Evolutionary conservation across 2,888 invertebrate genomes (phyloP).

Genomic region (Melangyna quadrimaculata): DNA sequence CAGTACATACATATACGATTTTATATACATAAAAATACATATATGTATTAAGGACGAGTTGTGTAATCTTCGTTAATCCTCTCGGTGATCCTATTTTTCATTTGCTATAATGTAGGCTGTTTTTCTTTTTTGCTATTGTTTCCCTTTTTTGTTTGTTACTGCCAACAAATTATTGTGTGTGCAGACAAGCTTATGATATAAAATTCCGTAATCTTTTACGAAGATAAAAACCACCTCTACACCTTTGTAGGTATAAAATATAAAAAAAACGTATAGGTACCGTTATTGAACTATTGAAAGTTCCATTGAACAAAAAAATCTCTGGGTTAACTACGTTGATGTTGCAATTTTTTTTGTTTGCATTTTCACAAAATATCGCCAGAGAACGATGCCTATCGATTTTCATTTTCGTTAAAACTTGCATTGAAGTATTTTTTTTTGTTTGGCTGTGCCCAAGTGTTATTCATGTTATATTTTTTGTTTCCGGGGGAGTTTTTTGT

Average conservation of each 20-base stretch:
- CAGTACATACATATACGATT: not conserved
- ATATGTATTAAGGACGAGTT: not conserved
- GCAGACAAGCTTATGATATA: slow-evolving; percentile 44
- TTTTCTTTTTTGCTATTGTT: not conserved
- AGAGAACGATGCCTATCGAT: slow-evolving; percentile 55
- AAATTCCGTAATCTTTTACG: slow-evolving; percentile 53
- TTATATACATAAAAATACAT: too few relatives aligned
- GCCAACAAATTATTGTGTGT: slow-evolving; percentile 44
- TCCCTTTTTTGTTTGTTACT: not conserved
- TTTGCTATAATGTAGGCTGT: not conserved
- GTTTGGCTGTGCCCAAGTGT: not conserved
- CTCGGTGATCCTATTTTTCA: slow-evolving; percentile 1
- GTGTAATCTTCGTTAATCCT: slow-evolving; percentile 7
- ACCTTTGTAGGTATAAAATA: slow-evolving; percentile 1
- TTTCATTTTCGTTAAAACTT: slow-evolving; percentile 50
- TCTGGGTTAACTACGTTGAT: not conserved
- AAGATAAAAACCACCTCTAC: slow-evolving; percentile 48
- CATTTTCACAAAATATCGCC: slow-evolving; percentile 36
- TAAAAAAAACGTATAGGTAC: not conserved
- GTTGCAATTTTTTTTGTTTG: not conserved
- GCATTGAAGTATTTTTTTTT: slow-evolving; percentile 18
- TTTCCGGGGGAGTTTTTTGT: not conserved
- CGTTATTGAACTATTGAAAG: not conserved
- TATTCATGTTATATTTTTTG: not conserved
- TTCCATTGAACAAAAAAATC: not conserved